Evolutionary conservation across 2,888 invertebrate species (phyloP).

Genomic region (Plagiodera versicolora): DNA sequence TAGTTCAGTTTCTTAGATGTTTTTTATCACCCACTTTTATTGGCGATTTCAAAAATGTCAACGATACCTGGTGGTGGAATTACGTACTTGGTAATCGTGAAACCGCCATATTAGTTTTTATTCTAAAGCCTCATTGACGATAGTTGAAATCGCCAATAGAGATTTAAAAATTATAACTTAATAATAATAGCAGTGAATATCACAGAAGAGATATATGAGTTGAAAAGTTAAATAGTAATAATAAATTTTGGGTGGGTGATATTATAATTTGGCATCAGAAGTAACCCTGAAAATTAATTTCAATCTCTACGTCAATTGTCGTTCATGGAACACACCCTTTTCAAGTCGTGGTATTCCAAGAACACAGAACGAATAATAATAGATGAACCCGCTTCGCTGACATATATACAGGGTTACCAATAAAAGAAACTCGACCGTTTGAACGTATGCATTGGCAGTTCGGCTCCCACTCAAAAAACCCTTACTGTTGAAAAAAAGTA

Average conservation of each 20-base stretch:
- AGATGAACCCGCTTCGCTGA: neutral
- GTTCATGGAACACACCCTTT: too few species aligned
- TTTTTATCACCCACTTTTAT: conserved; percentile 30
- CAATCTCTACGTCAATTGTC: neutral
- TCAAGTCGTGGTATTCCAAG: neutral
- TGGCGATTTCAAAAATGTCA: too few species aligned
- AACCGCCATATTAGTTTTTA: too few species aligned
- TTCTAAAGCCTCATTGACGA: too few species aligned
- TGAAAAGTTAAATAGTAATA: neutral
- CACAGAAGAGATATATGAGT: conserved; percentile 32
- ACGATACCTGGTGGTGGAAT: too few species aligned
- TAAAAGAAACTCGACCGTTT: conserved; percentile 19
- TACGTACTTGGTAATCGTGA: too few species aligned
- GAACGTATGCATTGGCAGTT: conserved; percentile 32
- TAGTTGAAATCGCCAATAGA: too few species aligned
- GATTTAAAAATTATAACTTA: conserved; percentile 18
- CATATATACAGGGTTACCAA: conserved; percentile 5
- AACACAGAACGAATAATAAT: neutral
- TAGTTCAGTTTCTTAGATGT: conserved; percentile 25
- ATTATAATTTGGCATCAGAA: conserved; percentile 30
- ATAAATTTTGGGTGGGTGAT: conserved; percentile 25
- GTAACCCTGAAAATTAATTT: conserved; percentile 15
- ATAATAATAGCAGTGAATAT: conserved; percentile 36
- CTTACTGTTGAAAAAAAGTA: conserved; percentile 50
- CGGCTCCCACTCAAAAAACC: conserved; percentile 15